Conservation (phyloP, 2,113 vertebrate species). For the Machaerirhynchus nigripectus region DNA sequence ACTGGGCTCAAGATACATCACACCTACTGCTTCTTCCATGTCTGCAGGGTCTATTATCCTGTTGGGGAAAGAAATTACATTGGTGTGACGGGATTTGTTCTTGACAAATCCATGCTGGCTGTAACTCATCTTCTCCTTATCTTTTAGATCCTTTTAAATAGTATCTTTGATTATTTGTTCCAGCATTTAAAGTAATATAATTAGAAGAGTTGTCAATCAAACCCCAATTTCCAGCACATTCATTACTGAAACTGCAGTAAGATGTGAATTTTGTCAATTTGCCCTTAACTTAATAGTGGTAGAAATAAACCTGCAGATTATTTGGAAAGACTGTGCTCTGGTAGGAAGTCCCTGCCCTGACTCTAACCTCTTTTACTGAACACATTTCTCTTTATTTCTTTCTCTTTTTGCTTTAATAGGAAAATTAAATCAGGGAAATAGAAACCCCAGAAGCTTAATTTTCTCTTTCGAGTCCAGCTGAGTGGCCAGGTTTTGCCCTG, state of each 20-base stretch:
- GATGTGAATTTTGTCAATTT: background rate
- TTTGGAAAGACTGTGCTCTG: background rate
- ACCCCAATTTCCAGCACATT: background rate
- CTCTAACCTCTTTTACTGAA: background rate
- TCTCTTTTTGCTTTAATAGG: background rate
- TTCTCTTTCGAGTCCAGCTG: background rate
- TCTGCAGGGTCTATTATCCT: background rate
- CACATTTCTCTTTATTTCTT: background rate
- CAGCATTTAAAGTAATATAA: background rate
- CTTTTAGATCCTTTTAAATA: background rate
- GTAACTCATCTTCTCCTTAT: background rate
- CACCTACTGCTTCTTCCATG: background rate
- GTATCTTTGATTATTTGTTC: background rate
- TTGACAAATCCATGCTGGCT: background rate
- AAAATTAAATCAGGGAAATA: background rate
- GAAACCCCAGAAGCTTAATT: background rate
- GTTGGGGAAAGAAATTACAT: background rate
- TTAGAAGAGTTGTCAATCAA: background rate
- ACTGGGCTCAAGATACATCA: background rate
- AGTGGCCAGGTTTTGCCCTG: background rate
- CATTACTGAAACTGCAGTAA: background rate
- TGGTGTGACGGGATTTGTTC: background rate
- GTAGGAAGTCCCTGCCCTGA: background rate
- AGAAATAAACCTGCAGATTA: background rate
- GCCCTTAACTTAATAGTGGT: background rate